A percentile compares a stretch with the other conserved stretches of the same genome.
Evolutionary conservation across 2,113 vertebrate species (phyloP).

Genomic region (Mastomys natalensis): DNA sequence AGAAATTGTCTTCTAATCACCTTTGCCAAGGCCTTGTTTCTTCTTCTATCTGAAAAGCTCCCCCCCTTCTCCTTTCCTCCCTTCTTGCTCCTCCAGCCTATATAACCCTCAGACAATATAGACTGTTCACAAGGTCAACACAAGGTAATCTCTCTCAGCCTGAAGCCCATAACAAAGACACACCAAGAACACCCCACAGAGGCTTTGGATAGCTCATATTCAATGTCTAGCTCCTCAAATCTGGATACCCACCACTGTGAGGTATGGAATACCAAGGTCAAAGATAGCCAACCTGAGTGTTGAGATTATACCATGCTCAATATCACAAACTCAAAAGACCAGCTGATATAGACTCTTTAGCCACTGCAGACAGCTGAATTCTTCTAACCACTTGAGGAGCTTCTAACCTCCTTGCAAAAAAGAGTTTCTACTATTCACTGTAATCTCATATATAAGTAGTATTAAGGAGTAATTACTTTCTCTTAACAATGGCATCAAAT

Average conservation of each 20-base stretch:
- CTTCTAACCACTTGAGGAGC: background rate
- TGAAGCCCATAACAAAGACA: background rate
- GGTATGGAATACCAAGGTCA: too few species aligned
- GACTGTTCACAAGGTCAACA: too few species aligned
- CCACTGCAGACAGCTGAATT: background rate
- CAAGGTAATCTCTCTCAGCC: background rate
- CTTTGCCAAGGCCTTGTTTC: background rate
- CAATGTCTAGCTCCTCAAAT: background rate
- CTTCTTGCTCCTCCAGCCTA: background rate
- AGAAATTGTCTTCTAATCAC: background rate
- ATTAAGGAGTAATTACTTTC: background rate
- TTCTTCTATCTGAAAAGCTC: background rate
- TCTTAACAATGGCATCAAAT: background rate
- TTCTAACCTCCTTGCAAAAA: background rate
- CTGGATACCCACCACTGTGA: background rate
- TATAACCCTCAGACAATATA: background rate
- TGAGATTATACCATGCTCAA: background rate
- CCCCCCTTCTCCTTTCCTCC: too few species aligned
- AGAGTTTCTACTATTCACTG: background rate
- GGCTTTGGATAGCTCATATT: background rate
- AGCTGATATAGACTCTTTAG: background rate
- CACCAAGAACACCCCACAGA: too few species aligned
- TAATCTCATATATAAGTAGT: too few species aligned
- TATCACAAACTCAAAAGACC: background rate
- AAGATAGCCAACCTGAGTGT: background rate